Base-by-base conservation (phyloP, 2,113 vertebrate genomes). In the Alligator mississippiensis region DNA sequence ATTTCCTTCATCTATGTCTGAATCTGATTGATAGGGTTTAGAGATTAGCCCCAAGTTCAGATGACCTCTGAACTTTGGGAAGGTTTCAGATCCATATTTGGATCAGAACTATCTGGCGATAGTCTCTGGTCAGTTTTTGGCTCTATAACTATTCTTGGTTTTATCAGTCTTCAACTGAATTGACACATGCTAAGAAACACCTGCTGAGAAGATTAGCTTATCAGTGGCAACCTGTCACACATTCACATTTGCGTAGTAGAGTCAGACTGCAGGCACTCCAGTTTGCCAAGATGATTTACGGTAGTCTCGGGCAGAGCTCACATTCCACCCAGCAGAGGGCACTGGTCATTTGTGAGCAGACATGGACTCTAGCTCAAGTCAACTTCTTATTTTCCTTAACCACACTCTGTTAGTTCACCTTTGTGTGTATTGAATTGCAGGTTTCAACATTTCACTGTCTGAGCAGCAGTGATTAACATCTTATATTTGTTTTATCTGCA, bases 11-110 rank as follows among this genome's bases (percentile, higher is more conserved):
- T 18, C 5, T 80, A 59, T 54, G 61, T 21, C 72, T 68, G 17
- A 75, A 91, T 80, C 76, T 58, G 55, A 19, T 5, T 47, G 11
- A 55, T 27, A 15, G 10, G n/a, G 75, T 64, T 91, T 82, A 93
- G 38, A 3, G n/a, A 90, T 11, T 16, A 90, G 62, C 8, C 27
- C 27, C 1, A 1, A 10, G 19, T 22, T 13, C 24, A 72, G 24
- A 88, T 80, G 38, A 24, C 34, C 38, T 62, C 54, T 61, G 72
- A 21, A 5, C 22, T 72, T n/a, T 5, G 22, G 18, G 11, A 19
- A 27, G 59, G 3, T 9, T 27, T 86, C 1, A 30, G 61, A 4
- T 38, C 57, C 21, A 3, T 0, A 1, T 8, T 74, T 4, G 0
- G 7, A 17, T 28, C 60, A 25, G 66, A 12, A 2, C 8, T 38